Evolutionary conservation across 2,113 vertebrate genomes (phyloP).

Genomic region (Crotalus tigris): DNA sequence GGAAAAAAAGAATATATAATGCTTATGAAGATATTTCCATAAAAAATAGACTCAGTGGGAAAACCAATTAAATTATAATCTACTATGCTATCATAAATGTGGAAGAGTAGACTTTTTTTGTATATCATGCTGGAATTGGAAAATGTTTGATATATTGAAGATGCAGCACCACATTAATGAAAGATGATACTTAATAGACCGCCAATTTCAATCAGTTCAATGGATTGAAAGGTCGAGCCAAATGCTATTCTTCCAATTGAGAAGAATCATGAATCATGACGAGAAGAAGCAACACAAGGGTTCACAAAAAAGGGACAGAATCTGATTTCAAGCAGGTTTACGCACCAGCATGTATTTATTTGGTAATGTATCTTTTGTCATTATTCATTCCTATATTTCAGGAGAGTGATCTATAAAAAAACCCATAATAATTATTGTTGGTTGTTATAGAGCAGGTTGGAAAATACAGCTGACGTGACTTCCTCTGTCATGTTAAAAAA

Average conservation of each 20-base stretch:
- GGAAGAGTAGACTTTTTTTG: constrained; percentile 1
- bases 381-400: background rate
- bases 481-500: background rate
- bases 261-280: background rate
- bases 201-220: background rate
- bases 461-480: background rate
- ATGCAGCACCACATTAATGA: background rate
- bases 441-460: background rate
- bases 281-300: background rate
- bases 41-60: background rate
- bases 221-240: background rate
- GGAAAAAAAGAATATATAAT: background rate
- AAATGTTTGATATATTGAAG: constrained; percentile 4
- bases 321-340: background rate
- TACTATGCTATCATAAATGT: background rate
- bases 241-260: background rate
- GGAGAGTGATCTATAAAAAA: background rate
- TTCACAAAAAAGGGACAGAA: background rate
- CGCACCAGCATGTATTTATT: background rate
- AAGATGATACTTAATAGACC: background rate
- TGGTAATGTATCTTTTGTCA: background rate
- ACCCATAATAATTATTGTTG: background rate
- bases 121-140: constrained; percentile 1
- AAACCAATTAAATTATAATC: constrained; percentile 13
- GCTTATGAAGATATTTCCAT: background rate